Evolutionary conservation across 2,113 vertebrate genomes (phyloP).

Genomic region (Zingel zingel): DNA sequence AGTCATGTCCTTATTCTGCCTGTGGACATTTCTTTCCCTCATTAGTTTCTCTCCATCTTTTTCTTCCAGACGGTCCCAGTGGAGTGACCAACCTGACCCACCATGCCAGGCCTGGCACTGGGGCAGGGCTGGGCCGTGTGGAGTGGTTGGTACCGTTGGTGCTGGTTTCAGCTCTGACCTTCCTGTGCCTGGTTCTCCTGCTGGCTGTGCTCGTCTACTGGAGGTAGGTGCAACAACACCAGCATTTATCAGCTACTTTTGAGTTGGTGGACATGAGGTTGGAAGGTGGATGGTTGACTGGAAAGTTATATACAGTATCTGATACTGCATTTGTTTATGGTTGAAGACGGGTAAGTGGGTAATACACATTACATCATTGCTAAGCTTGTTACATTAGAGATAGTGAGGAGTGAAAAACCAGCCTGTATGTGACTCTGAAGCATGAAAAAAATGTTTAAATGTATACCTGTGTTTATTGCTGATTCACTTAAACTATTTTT

Average conservation of each 20-base stretch:
- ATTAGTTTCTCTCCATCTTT: constrained; percentile 4
- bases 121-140: constrained; percentile 83
- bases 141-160: constrained; percentile 94
- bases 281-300: neutral
- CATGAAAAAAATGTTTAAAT: neutral
- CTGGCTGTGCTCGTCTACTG: constrained; percentile 93
- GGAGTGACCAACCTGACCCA: constrained; percentile 86
- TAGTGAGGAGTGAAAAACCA: neutral
- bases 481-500: neutral
- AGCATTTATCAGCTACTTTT: neutral
- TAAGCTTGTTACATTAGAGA: neutral
- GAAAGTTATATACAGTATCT: neutral
- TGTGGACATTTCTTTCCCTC: neutral
- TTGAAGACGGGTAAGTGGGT: neutral
- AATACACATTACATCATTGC: neutral
- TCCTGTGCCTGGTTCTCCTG: constrained; percentile 92
- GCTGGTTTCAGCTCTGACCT: constrained; percentile 92
- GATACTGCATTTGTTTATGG: neutral
- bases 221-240: constrained; percentile 85
- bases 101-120: constrained; percentile 70
- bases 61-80: constrained; percentile 54
- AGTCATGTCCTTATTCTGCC: neutral
- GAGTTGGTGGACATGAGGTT: neutral
- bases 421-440: too few species aligned
- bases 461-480: neutral